Percentiles rank a stretch among this genome's conserved stretches.
phyloP scores from a whole-genome alignment of 1,140 invertebrate species.

The Carposina sasakii region DNA sequence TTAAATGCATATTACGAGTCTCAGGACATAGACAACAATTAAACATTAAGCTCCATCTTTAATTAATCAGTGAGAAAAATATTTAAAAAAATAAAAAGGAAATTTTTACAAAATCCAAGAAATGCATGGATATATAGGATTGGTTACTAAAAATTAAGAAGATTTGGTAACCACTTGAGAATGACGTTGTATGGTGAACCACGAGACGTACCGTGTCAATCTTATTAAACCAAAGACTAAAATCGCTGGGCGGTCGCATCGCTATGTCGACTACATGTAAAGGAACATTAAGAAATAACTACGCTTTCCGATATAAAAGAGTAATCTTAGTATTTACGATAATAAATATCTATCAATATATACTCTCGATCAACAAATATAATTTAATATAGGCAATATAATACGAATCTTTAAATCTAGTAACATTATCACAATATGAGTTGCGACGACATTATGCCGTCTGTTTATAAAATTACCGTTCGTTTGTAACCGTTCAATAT shows the following conservation, averaged over 20 bases:
- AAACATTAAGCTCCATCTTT: too few relatives aligned
- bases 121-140: too few relatives aligned
- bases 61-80: too few relatives aligned
- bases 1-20: too few relatives aligned
- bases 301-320: slow-evolving; percentile 57
- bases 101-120: too few relatives aligned
- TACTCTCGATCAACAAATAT: slow-evolving; percentile 69
- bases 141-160: too few relatives aligned
- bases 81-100: too few relatives aligned
- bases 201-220: too few relatives aligned
- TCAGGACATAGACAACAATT: too few relatives aligned
- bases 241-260: slow-evolving; percentile 19
- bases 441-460: slow-evolving; percentile 62
- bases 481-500: slow-evolving; percentile 18
- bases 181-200: too few relatives aligned
- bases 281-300: slow-evolving; percentile 51
- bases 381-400: slow-evolving; percentile 66
- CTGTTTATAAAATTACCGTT: slow-evolving; percentile 45
- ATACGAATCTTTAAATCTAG: slow-evolving; percentile 63
- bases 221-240: slow-evolving; percentile 17
- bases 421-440: slow-evolving; percentile 66
- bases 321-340: slow-evolving; percentile 59
- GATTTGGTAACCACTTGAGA: too few relatives aligned
- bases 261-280: slow-evolving; percentile 39
- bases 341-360: slow-evolving; percentile 69